A percentile compares a stretch with the other conserved stretches of the same genome.
These are phyloP conservation scores for Cremastinae sp. DNA, from an alignment of 2,888 invertebrate species.

Conservation along the genomic window DNA sequence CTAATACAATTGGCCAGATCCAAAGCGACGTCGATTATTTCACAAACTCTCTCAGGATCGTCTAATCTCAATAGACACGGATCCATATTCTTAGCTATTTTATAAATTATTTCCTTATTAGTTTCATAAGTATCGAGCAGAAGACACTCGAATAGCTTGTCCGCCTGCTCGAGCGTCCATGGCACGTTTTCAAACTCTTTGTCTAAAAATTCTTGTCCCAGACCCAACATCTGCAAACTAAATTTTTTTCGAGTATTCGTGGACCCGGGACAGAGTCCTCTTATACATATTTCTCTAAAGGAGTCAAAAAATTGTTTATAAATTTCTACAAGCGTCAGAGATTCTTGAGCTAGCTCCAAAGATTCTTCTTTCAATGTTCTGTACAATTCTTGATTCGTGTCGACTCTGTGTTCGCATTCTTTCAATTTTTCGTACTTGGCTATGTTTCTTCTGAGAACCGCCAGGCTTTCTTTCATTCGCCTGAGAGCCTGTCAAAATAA, in stretches of 20 bases:
- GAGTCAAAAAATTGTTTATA: constrained; percentile 81
- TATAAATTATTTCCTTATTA: constrained; percentile 86
- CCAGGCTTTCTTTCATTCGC: constrained; percentile 82
- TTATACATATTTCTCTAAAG: constrained; percentile 82
- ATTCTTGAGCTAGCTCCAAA: constrained; percentile 69
- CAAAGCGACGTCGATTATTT: constrained; percentile 80
- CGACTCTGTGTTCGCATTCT: constrained; percentile 54
- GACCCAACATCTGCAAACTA: constrained; percentile 82
- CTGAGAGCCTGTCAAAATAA: constrained; percentile 75
- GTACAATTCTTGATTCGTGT: constrained; percentile 48
- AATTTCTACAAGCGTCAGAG: constrained; percentile 68
- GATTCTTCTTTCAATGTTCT: constrained; percentile 48
- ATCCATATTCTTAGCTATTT: constrained; percentile 81
- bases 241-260: constrained; percentile 84
- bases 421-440: constrained; percentile 65
- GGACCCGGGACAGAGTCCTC: constrained; percentile 84
- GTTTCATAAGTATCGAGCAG: constrained; percentile 88
- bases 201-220: constrained; percentile 70
- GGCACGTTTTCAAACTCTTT: constrained; percentile 48
- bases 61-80: constrained; percentile 73
- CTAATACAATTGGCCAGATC: constrained; percentile 85
- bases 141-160: constrained; percentile 82
- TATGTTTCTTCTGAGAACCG: constrained; percentile 67
- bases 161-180: constrained; percentile 80
- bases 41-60: constrained; percentile 71